A percentile compares a stretch with the other conserved stretches of the same genome.
Conservation (phyloP, 2,113 vertebrate species). For the Fukomys damarensis region DNA sequence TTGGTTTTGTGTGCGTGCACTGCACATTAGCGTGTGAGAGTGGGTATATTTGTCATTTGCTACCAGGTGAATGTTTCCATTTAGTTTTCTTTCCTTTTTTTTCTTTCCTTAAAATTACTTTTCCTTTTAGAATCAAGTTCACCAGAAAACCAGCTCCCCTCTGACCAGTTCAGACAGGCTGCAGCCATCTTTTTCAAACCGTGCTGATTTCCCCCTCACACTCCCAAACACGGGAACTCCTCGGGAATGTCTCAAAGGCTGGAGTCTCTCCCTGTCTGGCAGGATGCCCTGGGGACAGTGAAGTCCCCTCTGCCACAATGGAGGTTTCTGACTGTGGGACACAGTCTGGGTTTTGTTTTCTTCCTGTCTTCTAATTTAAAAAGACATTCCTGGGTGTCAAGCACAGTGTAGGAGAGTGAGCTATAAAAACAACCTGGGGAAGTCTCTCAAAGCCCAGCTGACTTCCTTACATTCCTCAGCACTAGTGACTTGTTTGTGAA, state of each 20-base stretch:
- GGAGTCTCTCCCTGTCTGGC: constrained; percentile 77
- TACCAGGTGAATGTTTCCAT: constrained; percentile 87
- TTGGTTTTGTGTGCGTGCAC: constrained; percentile 53
- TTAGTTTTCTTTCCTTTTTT: constrained; percentile 69
- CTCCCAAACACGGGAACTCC: constrained; percentile 81
- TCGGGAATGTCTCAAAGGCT: constrained; percentile 65
- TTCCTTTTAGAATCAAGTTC: constrained; percentile 84
- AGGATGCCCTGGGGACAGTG: constrained; percentile 75
- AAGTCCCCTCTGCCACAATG: constrained; percentile 80
- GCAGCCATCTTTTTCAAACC: constrained; percentile 77
- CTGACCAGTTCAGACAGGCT: constrained; percentile 70
- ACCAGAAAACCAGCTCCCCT: constrained; percentile 81
- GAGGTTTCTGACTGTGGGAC: constrained; percentile 87
- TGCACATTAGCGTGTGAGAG: background rate
- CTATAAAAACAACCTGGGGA: constrained; percentile 98
- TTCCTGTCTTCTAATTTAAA: constrained; percentile 85
- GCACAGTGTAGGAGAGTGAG: constrained; percentile 84
- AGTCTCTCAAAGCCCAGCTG: constrained; percentile 98
- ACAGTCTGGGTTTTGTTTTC: constrained; percentile 84
- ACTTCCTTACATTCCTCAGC: constrained; percentile 99
- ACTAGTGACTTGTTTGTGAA: too few relatives aligned
- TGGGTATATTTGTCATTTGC: constrained; percentile 70
- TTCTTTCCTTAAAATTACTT: constrained; percentile 80
- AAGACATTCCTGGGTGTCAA: constrained; percentile 89
- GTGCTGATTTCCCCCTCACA: constrained; percentile 71